Conservation (phyloP, 1,140 invertebrate species). For the Zaprionus camerounensis region DNA sequence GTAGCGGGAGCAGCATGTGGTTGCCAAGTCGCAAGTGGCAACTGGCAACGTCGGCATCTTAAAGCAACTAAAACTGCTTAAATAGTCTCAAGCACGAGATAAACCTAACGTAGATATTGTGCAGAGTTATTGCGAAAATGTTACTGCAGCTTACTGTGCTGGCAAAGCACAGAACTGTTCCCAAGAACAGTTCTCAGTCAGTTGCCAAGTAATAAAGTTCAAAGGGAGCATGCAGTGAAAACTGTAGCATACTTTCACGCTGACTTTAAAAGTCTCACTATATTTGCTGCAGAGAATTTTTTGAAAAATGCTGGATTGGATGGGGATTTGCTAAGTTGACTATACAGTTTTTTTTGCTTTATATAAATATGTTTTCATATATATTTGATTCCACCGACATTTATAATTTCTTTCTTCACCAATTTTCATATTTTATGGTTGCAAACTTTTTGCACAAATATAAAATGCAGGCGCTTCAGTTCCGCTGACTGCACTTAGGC, state of each 20-base stretch:
- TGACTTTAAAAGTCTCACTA: neutral
- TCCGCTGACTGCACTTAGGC: slow-evolving; percentile 71
- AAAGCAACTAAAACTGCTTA: slow-evolving; percentile 43
- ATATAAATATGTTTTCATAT: slow-evolving; percentile 1
- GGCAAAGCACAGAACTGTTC: slow-evolving; percentile 11
- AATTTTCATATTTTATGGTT: slow-evolving; percentile 69
- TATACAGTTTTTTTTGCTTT: neutral
- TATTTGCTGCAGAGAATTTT: neutral
- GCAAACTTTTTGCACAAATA: slow-evolving; percentile 49
- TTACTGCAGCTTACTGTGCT: slow-evolving; percentile 7
- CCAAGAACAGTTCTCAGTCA: slow-evolving; percentile 1
- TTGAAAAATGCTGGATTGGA: neutral
- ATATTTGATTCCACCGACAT: neutral
- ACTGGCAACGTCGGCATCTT: slow-evolving; percentile 24
- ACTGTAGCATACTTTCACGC: slow-evolving; percentile 1
- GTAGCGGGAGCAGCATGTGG: neutral
- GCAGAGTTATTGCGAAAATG: slow-evolving; percentile 6
- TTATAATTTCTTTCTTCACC: slow-evolving; percentile 17
- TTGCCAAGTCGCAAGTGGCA: slow-evolving; percentile 30
- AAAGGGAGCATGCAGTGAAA: neutral
- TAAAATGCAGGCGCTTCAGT: slow-evolving; percentile 60
- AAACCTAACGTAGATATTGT: neutral
- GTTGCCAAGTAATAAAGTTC: neutral
- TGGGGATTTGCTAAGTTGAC: neutral
- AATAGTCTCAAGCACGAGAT: slow-evolving; percentile 13